These are phyloP conservation scores for Denticeps clupeoides DNA, from an alignment of 2,797 vertebrate genomes.

Conservation along the genomic window DNA sequence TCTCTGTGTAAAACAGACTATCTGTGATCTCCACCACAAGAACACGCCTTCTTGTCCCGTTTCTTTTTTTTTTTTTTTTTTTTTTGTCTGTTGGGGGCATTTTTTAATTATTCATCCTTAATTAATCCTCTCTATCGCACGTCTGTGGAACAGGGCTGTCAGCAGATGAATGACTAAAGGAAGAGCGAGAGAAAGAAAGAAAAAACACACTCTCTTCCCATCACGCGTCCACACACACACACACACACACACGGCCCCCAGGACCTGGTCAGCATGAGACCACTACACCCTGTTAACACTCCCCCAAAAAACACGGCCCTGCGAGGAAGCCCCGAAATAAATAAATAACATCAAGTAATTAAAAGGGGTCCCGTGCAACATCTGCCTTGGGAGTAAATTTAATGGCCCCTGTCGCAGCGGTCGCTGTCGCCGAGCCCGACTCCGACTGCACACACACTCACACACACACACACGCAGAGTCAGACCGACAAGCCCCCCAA, in stretches of 20 bases:
- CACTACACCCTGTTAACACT: slow-evolving; percentile 36
- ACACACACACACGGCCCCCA: background rate
- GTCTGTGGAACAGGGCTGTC: slow-evolving; percentile 2
- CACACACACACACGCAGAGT: slow-evolving; percentile 3
- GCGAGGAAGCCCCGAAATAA: slow-evolving; percentile 22
- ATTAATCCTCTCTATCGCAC: slow-evolving; percentile 46
- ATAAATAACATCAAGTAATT: slow-evolving; percentile 5
- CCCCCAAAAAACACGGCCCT: slow-evolving; percentile 36
- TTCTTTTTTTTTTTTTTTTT: no score
- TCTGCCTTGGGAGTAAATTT: slow-evolving; percentile 71
- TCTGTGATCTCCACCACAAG: slow-evolving; percentile 56
- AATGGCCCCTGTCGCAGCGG: slow-evolving; percentile 67
- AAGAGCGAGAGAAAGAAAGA: background rate
- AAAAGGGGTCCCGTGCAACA: slow-evolving; percentile 36
- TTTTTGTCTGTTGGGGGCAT: slow-evolving; percentile 45
- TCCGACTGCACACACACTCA: slow-evolving; percentile 11
- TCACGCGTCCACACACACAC: background rate
- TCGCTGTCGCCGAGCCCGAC: no score
- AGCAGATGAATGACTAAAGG: slow-evolving; percentile 31
- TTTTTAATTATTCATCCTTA: slow-evolving; percentile 73
- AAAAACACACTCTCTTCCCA: background rate
- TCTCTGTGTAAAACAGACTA: background rate
- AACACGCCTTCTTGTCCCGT: slow-evolving; percentile 36
- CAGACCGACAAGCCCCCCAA: slow-evolving; percentile 2
- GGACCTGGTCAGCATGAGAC: slow-evolving; percentile 24